Conservation (phyloP, 2,113 vertebrate genomes). For the Amia ocellicauda region DNA sequence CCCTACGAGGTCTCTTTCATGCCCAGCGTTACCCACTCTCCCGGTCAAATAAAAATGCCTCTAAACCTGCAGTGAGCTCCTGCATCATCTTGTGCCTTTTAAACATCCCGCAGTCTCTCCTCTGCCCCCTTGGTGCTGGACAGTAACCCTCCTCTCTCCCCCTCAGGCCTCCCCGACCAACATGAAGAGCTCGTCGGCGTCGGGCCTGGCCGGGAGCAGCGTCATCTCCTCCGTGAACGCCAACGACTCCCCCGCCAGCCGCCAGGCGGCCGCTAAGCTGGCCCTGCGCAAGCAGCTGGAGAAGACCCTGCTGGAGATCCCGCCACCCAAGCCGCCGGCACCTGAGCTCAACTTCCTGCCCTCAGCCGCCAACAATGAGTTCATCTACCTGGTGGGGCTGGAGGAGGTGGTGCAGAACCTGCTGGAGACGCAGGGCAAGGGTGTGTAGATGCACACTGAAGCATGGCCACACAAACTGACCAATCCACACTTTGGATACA, state of each 20-base stretch:
- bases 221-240: slow-evolving; percentile 59
- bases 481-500: too few relatives aligned
- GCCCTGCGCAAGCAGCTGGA: slow-evolving; percentile 93
- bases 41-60: too few relatives aligned
- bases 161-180: slow-evolving; percentile 77
- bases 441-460: slow-evolving; percentile 16
- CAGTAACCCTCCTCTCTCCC: neutral
- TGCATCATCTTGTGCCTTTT: too few relatives aligned
- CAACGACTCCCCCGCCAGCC: slow-evolving; percentile 84
- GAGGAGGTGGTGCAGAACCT: slow-evolving; percentile 97
- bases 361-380: slow-evolving; percentile 95
- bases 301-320: slow-evolving; percentile 94
- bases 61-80: too few relatives aligned
- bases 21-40: too few relatives aligned
- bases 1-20: too few relatives aligned
- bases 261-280: slow-evolving; percentile 91
- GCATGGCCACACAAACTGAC: too few relatives aligned
- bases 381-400: slow-evolving; percentile 93
- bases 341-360: slow-evolving; percentile 94
- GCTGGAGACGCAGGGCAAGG: slow-evolving; percentile 88
- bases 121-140: too few relatives aligned
- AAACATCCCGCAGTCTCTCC: too few relatives aligned
- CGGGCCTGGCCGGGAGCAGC: slow-evolving; percentile 53
- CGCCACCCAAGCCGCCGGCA: slow-evolving; percentile 88
- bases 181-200: slow-evolving; percentile 73